Evolutionary conservation across 2,888 invertebrate genomes (phyloP).

Genomic region (Bimastos eiseni): DNA sequence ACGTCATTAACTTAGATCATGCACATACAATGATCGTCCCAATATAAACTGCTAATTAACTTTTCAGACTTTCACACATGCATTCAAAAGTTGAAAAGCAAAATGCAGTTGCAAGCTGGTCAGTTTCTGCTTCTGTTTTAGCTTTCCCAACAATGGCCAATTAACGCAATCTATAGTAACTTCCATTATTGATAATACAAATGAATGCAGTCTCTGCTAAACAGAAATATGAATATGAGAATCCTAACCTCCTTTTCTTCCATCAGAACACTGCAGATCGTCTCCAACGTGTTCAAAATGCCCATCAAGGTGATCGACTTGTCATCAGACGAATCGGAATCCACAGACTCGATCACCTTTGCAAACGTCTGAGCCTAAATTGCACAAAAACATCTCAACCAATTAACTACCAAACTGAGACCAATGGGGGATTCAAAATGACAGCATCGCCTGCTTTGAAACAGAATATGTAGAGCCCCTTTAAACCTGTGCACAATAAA

Average conservation of each 20-base stretch:
- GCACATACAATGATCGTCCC: too few species aligned
- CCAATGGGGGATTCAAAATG: background rate
- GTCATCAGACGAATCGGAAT: constrained; percentile 78
- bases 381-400: background rate
- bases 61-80: background rate
- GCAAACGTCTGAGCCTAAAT: constrained; percentile 61
- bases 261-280: constrained; percentile 89
- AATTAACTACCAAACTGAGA: too few species aligned
- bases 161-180: background rate
- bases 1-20: too few species aligned
- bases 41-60: background rate
- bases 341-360: constrained; percentile 59
- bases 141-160: background rate
- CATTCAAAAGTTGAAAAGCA: background rate
- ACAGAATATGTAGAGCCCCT: too few species aligned
- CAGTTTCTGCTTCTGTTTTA: background rate
- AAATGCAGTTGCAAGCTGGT: background rate
- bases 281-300: constrained; percentile 91
- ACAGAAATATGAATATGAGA: background rate
- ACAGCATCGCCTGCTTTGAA: too few species aligned
- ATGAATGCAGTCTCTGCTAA: background rate
- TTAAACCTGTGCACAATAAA: too few species aligned
- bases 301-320: constrained; percentile 97
- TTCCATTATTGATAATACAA: background rate
- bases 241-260: constrained; percentile 59